Percentiles rank a stretch among this genome's conserved stretches.
Conservation (phyloP, 2,113 vertebrate genomes). For the Serilophus lunatus region DNA sequence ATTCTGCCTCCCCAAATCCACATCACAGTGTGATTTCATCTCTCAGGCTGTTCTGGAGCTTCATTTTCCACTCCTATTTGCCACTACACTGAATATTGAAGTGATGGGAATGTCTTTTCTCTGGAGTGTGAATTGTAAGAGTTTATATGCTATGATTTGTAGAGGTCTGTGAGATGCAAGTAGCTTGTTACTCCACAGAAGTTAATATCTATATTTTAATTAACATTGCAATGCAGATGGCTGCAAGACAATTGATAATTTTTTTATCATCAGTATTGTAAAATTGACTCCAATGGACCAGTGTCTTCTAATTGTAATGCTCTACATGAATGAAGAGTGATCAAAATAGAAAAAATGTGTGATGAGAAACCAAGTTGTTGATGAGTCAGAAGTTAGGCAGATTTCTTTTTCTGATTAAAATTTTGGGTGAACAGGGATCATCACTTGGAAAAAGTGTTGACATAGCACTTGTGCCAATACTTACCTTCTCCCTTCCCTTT, state of each 20-base stretch:
- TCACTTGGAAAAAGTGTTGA: not conserved
- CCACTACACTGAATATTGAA: not conserved
- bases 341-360: not conserved
- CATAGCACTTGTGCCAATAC: not conserved
- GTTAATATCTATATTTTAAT: not conserved
- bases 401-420: not conserved
- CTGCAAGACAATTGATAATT: not conserved
- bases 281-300: not conserved
- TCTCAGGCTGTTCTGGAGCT: not conserved
- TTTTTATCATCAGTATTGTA: not conserved
- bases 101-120: not conserved
- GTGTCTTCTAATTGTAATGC: not conserved
- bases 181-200: rapidly evolving
- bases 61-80: not conserved
- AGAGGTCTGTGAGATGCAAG: not conserved
- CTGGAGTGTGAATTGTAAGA: not conserved
- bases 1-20: not conserved
- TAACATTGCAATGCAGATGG: not conserved
- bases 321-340: not conserved
- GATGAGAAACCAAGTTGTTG: not conserved
- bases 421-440: not conserved
- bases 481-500: not conserved
- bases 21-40: not conserved
- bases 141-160: rapidly evolving
- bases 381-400: not conserved